A percentile compares a stretch with the other conserved stretches of the same genome.
Conservation (phyloP, 2,113 vertebrate species). For the Amia ocellicauda region DNA sequence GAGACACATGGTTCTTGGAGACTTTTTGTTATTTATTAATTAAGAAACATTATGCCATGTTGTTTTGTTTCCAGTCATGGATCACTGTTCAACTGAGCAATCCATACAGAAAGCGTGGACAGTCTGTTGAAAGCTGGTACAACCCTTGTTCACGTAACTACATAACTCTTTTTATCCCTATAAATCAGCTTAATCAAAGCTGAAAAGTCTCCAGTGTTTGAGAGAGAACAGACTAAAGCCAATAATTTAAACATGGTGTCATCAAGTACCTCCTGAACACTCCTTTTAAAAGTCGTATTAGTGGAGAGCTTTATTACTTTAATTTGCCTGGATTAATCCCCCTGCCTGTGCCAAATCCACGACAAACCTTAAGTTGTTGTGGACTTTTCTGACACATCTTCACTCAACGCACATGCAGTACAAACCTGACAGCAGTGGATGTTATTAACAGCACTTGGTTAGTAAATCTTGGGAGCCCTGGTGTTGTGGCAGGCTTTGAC, state of each 20-base stretch:
- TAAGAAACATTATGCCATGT: too few relatives aligned
- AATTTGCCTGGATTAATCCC: neutral
- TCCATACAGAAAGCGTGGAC: conserved; percentile 32
- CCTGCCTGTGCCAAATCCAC: neutral
- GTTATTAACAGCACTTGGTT: neutral
- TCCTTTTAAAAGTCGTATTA: neutral
- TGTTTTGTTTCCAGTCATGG: too few relatives aligned
- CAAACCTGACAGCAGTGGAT: neutral
- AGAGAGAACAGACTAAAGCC: neutral
- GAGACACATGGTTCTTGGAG: too few relatives aligned
- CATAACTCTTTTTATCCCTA: conserved; percentile 49
- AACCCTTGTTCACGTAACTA: conserved; percentile 48
- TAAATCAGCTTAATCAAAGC: conserved; percentile 49
- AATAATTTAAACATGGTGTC: conserved; percentile 13
- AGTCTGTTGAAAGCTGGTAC: conserved; percentile 40
- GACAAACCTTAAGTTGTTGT: neutral
- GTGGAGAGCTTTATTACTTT: neutral
- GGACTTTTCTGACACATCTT: neutral
- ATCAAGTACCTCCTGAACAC: neutral
- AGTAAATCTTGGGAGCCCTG: neutral
- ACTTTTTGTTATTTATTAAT: too few relatives aligned
- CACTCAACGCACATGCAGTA: neutral
- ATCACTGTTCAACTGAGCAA: too few relatives aligned
- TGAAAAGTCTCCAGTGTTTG: conserved; percentile 8
- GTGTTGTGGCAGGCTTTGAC: neutral